Conservation (phyloP, 2,797 vertebrate genomes). For the Neosilurus mollespiculum region DNA sequence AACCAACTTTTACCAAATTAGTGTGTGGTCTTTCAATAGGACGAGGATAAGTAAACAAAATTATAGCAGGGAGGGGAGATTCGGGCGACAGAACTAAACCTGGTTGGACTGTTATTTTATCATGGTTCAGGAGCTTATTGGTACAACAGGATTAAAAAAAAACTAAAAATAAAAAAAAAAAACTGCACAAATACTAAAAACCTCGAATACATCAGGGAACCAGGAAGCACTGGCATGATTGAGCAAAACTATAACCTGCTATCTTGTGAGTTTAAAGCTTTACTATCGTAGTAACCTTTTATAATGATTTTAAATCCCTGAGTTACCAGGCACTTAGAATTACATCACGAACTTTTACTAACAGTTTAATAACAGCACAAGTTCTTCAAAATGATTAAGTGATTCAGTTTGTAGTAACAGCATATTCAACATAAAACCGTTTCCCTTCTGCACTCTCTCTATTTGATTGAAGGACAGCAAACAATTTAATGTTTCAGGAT, state of each 20-base stretch:
- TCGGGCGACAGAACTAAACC: not conserved
- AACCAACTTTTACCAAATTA: constrained; percentile 12
- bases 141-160: constrained; percentile 32
- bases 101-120: not conserved
- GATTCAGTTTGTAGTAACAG: not conserved
- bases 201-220: not conserved
- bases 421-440: not conserved
- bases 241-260: not conserved
- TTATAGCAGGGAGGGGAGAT: not conserved
- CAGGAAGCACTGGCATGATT: not conserved
- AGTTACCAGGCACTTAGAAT: constrained; percentile 69
- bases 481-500: constrained; percentile 15
- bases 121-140: constrained; percentile 29
- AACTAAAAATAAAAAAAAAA: not conserved
- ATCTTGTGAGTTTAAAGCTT: constrained; percentile 11
- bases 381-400: constrained; percentile 36
- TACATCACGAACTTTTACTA: constrained; percentile 24
- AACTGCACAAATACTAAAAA: not conserved
- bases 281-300: constrained; percentile 28
- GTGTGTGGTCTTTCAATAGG: not conserved
- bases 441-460: not conserved
- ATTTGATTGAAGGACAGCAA: not conserved
- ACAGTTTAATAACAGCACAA: constrained; percentile 1
- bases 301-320: constrained; percentile 61
- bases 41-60: constrained; percentile 21